Evolutionary conservation across 2,888 invertebrate species (phyloP), one percentile per base, ranked within the genome.

Genomic region (Plutella xylostella): DNA sequence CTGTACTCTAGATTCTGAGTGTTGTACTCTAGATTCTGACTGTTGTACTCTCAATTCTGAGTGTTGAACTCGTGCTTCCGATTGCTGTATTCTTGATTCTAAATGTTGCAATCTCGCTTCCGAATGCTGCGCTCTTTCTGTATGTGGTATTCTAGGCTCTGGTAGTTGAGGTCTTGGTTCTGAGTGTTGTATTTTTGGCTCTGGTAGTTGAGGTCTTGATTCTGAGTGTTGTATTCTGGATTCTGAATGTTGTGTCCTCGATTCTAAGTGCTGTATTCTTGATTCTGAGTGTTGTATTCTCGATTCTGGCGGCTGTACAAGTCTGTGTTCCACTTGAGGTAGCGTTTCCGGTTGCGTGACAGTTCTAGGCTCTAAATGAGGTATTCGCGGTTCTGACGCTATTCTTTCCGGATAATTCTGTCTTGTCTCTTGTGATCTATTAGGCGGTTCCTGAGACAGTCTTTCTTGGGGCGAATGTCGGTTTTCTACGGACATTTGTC

Each of bases 401-500:
- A n/a, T n/a, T n/a, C n/a, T n/a, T n/a, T n/a, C n/a, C n/a, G n/a
- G n/a, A n/a, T n/a, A n/a, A n/a, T n/a, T 20, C 38, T 38, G 19
- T 38, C 38, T 3, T 6, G 9, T 28, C 28, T 28, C 3, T 28
- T n/a, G 28, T 25, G 6, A 25, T 25, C 6, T 25, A 5, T 25
- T 6, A 14, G 17, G 5, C 25, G 25, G 25, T 25, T 25, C 25
- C 9, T 25, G 37, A 30, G 33, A 37, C 20, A 35, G 9, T 39
- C 15, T 39, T 19, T 42, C 42, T 19, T 42, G 42, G n/a, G 42
- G 47, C 46, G 37, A 37, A 34, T 48, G 49, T 30, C 50, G 38
- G 7, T 51, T 46, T n/a, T 49, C 47, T 9, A 39, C n/a, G 7
- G 43, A 42, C 18, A 42, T 15, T 9, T 33, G 35, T 22, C 38